Base-by-base conservation (phyloP, 1,140 invertebrate genomes). In the Nebria ingens region DNA sequence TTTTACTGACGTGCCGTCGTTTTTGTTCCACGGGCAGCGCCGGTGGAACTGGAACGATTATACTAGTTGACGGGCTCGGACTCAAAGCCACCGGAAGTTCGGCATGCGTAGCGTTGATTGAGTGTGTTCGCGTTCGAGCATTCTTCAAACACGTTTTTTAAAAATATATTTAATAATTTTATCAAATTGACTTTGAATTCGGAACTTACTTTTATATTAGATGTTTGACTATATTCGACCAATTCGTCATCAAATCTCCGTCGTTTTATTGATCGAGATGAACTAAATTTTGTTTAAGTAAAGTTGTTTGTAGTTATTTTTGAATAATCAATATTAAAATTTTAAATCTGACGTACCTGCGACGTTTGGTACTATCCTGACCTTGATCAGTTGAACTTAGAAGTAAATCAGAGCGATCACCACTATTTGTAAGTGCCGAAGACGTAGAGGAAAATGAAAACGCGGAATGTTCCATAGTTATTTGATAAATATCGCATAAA, bases 221-320 rank as follows among this genome's bases (percentile, higher is more conserved):
- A 81, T 29, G 81, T 71, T 9, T 79, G 76, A 67, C 87, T 89
- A 61, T 88, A 90, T 71, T 92, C 87, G 0, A 97, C 94, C 34
- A 98, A 72, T 74, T 98, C 94, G 79, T 98, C 94, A 70, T 98
- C 94, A 76, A 98, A 98, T 61, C 94, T 92, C 64, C 89, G 87
- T 4, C 94, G 77, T 72, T 97, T 97, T 64, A 97, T 97, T 11
- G 92, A 94, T 50, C 94, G 77, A 22, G 89, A 92, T 3, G 91
- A 94, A 67, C 90, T 92, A 62, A 64, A 45, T 45, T 12, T 52
- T 12, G 34, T 25, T 6, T 13, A 29, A 34, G 17, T 19, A 29
- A 9, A 34, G 21, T 53, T 2, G 2, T n/a, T 12, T 17, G 13
- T 6, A 53, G 22, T n/a, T 29, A 2, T 6, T 51, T 1, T 19